Percentiles rank a stretch among this genome's conserved stretches.
phyloP scores from a whole-genome alignment of 2,797 vertebrate species.

The Valencia hispanica region DNA sequence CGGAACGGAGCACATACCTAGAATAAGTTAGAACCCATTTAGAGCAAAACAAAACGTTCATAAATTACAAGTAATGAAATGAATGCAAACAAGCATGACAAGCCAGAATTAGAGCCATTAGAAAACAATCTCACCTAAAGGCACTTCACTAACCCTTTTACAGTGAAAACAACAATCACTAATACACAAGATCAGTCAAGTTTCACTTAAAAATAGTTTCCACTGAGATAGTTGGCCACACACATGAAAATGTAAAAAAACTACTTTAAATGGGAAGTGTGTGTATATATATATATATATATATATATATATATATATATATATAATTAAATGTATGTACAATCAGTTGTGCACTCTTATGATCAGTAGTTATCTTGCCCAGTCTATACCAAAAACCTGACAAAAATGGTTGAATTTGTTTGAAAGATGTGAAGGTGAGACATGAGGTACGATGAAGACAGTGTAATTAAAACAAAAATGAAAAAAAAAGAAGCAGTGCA shows the following conservation, averaged over 20 bases:
- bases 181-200: constrained; percentile 34
- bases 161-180: constrained; percentile 33
- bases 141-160: constrained; percentile 58
- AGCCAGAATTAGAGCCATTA: constrained; percentile 20
- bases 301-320: too few species aligned
- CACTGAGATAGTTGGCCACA: constrained; percentile 48
- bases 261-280: constrained; percentile 23
- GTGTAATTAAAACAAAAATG: constrained; percentile 28
- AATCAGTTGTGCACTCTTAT: constrained; percentile 55
- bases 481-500: constrained; percentile 62
- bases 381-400: constrained; percentile 36
- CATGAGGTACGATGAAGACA: constrained; percentile 25
- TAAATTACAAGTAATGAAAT: constrained; percentile 35
- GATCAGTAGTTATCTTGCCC: constrained; percentile 69
- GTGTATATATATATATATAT: too few species aligned
- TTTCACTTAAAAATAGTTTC: constrained; percentile 35
- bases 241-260: constrained; percentile 38
- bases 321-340: constrained; percentile 68
- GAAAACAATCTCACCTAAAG: constrained; percentile 54
- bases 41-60: constrained; percentile 15
- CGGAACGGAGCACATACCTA: constrained; percentile 21
- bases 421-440: constrained; percentile 8
- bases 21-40: constrained; percentile 23
- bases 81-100: constrained; percentile 36
- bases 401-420: constrained; percentile 27